phyloP scores from a whole-genome alignment of 2,888 invertebrate genomes.

The Hirtodrosophila histrioides region DNA sequence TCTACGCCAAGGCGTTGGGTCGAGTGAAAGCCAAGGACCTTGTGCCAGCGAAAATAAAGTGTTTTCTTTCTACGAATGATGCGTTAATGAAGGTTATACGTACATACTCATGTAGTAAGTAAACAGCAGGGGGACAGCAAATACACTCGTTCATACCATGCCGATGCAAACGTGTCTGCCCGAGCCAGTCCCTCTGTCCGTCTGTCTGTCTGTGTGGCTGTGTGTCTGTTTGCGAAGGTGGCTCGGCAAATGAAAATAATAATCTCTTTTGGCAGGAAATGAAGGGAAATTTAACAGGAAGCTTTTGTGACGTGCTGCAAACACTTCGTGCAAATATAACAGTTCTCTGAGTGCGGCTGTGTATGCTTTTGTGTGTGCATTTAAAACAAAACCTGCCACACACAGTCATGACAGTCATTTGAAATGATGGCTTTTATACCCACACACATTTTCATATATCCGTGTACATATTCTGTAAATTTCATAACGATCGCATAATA shows the following conservation, averaged over 20 bases:
- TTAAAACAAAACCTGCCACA: constrained; percentile 49
- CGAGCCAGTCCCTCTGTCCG: not conserved
- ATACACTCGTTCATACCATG: constrained; percentile 36
- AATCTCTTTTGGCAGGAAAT: constrained; percentile 75
- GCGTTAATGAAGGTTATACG: constrained; percentile 71
- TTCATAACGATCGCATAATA: not conserved
- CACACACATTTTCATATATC: not conserved
- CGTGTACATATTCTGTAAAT: not conserved
- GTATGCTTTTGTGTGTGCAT: constrained; percentile 17
- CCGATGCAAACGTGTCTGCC: constrained; percentile 18
- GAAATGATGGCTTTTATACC: constrained; percentile 22
- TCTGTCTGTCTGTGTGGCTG: constrained; percentile 1
- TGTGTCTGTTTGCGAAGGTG: constrained; percentile 36
- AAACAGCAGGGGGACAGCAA: constrained; percentile 59
- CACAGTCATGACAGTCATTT: constrained; percentile 47
- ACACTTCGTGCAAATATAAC: constrained; percentile 65
- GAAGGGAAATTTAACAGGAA: constrained; percentile 81
- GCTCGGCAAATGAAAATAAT: constrained; percentile 73
- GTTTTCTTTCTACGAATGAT: constrained; percentile 54
- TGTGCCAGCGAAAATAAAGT: constrained; percentile 56
- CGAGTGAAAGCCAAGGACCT: constrained; percentile 26
- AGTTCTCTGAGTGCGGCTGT: constrained; percentile 8
- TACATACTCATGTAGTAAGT: constrained; percentile 36
- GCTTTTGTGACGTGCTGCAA: constrained; percentile 75
- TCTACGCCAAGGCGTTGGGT: constrained; percentile 37